phyloP scores from a whole-genome alignment of 2,888 invertebrate genomes.

The Tillus elongatus region DNA sequence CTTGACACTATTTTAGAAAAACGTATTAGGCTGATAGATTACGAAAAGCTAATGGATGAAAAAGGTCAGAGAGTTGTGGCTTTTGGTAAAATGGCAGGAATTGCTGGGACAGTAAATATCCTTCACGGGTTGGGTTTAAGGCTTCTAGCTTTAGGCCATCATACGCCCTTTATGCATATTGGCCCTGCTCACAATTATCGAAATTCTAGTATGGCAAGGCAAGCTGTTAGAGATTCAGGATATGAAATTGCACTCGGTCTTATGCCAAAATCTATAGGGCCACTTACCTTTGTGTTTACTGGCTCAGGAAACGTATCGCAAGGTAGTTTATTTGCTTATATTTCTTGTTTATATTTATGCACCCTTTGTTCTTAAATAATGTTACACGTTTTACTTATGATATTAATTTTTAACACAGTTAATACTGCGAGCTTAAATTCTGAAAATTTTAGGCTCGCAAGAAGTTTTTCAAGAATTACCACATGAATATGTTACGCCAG shows the following conservation, averaged over 20 bases:
- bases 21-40: constrained; percentile 93
- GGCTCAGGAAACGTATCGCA: constrained; percentile 97
- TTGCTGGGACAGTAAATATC: constrained; percentile 98
- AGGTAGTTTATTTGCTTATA: constrained; percentile 37
- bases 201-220: constrained; percentile 94
- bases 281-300: constrained; percentile 94
- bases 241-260: constrained; percentile 91
- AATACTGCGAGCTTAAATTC: neutral
- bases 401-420: too few species aligned
- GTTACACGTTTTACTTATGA: too few species aligned
- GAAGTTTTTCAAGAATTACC: constrained; percentile 95
- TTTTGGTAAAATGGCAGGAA: constrained; percentile 97
- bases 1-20: constrained; percentile 93
- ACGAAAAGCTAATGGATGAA: constrained; percentile 89
- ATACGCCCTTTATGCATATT: constrained; percentile 99
- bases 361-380: too few species aligned
- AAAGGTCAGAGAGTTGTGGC: constrained; percentile 89
- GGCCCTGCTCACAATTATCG: constrained; percentile 97
- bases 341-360: constrained; percentile 1
- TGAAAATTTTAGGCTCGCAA: constrained; percentile 58
- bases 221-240: constrained; percentile 96
- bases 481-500: constrained; percentile 93
- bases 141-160: constrained; percentile 90
- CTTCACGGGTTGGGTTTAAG: constrained; percentile 93
- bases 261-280: constrained; percentile 97